phyloP scores from a whole-genome alignment of 2,888 invertebrate species.

The Andrena hattorfiana region DNA sequence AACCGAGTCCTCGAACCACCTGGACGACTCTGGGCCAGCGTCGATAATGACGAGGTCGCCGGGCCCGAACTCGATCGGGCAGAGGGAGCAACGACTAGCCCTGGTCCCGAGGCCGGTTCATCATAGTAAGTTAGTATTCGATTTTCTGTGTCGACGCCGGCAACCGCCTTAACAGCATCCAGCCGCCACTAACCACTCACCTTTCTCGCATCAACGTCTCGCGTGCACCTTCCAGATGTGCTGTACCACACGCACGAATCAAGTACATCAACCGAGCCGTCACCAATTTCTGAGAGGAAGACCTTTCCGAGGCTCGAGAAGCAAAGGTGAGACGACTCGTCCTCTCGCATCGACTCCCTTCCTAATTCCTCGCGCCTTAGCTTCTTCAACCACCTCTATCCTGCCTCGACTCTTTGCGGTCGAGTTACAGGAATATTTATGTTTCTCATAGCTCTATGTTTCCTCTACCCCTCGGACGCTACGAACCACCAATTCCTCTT shows the following conservation, averaged over 20 bases:
- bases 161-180: constrained; percentile 65
- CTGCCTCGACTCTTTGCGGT: too few species aligned
- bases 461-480: too few species aligned
- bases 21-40: constrained; percentile 85
- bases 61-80: constrained; percentile 83
- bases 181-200: constrained; percentile 69
- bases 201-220: constrained; percentile 66
- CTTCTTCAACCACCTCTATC: not conserved
- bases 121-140: constrained; percentile 88
- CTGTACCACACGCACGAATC: constrained; percentile 86
- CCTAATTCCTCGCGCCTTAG: not conserved
- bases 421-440: too few species aligned
- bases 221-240: constrained; percentile 80
- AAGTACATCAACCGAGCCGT: constrained; percentile 86
- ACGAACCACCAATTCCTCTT: too few species aligned
- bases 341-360: not conserved
- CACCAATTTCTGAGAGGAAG: constrained; percentile 86
- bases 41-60: constrained; percentile 81
- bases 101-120: constrained; percentile 86
- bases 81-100: constrained; percentile 85
- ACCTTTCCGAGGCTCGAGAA: constrained; percentile 83
- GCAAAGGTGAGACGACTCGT: constrained; percentile 75
- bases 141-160: constrained; percentile 81
- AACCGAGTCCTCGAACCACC: constrained; percentile 85
- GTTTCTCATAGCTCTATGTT: too few species aligned